Evolutionary conservation across 2,888 invertebrate genomes (phyloP), one percentile per base, ranked within the genome.

Genomic region (Julus scanicus): DNA sequence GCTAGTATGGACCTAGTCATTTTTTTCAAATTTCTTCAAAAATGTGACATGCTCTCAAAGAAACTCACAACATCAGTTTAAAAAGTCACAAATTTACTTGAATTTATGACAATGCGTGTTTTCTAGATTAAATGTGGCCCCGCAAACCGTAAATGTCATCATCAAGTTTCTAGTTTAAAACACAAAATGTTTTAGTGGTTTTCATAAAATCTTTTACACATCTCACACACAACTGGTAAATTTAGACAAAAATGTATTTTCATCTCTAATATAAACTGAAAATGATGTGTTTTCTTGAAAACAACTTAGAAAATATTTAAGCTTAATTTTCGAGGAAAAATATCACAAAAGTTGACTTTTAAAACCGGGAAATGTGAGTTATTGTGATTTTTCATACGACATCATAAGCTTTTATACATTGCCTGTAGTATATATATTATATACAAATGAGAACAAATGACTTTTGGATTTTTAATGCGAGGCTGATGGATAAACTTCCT

Each of bases 401-500:
- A 63, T 63, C 3, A 63, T n/a, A 15, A 15, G 57, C 15, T 63
- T 63, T 11, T 63, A n/a, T n/a, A n/a, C 57, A 63, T 15, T n/a
- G 17, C 57, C n/a, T n/a, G n/a, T n/a, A n/a, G n/a, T n/a, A n/a
- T n/a, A n/a, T n/a, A n/a, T n/a, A n/a, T n/a, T n/a, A n/a, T n/a
- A n/a, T 63, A 63, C 17, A 63, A 15, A 63, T 63, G 57, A n/a
- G 57, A 63, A 15, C 15, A 63, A 63, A 63, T n/a, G 57, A 6
- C n/a, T 2, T 5, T 2, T 6, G n/a, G n/a, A 48, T 15, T 8
- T n/a, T 63, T 63, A 63, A 63, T 63, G 57, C 17, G n/a, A n/a
- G n/a, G 17, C 57, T 63, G 57, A 63, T 63, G 57, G 57, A 6
- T 63, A 63, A 63, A 63, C n/a, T 63, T 63, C 57, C 57, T 63